Conservation (phyloP, 2,797 vertebrate species). For the Naso thynnoides region DNA sequence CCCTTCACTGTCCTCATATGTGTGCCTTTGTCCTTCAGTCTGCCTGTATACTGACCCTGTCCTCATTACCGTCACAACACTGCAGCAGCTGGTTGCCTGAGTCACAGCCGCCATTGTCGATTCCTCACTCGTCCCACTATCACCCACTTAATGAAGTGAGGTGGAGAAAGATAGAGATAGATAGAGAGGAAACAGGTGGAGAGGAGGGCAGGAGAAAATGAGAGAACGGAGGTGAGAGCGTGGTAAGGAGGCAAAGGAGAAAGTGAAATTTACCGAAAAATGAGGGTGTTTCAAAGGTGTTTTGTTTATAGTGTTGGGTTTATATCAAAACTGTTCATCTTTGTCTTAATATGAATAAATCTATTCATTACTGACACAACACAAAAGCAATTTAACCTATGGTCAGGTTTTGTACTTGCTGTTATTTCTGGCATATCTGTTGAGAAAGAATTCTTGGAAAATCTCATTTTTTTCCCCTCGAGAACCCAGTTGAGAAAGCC, state of each 20-base stretch:
- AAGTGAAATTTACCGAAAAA: constrained; percentile 30
- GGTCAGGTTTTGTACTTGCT: neutral
- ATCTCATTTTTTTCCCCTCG: no score
- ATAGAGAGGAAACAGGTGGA: constrained; percentile 43
- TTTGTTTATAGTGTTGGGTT: neutral
- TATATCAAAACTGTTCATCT: constrained; percentile 10
- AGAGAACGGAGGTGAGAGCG: constrained; percentile 19
- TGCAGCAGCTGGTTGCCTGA: constrained; percentile 72
- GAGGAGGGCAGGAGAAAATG: constrained; percentile 31
- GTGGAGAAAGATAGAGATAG: constrained; percentile 31
- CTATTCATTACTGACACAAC: constrained; percentile 4
- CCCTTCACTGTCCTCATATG: constrained; percentile 31
- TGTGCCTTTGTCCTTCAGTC: constrained; percentile 63
- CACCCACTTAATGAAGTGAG: constrained; percentile 62
- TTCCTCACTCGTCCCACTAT: constrained; percentile 59
- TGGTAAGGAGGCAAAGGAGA: constrained; percentile 6
- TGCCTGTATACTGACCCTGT: constrained; percentile 72
- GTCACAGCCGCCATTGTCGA: constrained; percentile 75
- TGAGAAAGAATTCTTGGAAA: neutral
- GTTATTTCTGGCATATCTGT: neutral
- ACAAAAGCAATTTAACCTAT: neutral
- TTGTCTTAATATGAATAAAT: neutral
- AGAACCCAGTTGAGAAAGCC: neutral
- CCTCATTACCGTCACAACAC: constrained; percentile 82
- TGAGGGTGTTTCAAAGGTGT: neutral